Evolutionary conservation across 1,140 invertebrate species (phyloP), one percentile per base, ranked within the genome.

Genomic region (Apis cerana): DNA sequence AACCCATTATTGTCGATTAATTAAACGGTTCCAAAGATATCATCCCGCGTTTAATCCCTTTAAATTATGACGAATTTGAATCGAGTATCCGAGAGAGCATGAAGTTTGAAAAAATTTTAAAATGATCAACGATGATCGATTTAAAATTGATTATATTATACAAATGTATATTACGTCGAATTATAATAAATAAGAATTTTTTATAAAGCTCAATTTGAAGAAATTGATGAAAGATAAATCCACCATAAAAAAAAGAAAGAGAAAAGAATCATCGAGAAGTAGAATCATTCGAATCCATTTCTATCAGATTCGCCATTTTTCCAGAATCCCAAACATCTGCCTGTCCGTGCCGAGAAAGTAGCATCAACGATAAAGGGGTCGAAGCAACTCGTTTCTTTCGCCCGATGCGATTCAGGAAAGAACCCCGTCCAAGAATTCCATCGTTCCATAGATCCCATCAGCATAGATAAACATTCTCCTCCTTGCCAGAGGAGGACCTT

Each of bases 401-500:
- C 43, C 21, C 27, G 33, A 17, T 23, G 19, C 71, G 64, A 81
- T 68, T 43, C 72, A 76, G 23, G 65, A 64, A 69, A 81, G 77
- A 33, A 0, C 33, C 69, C 19, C 56, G 23, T 17, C 43, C 3
- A 43, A 27, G 80, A 79, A 83, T 78, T 80, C 82, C 82, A 86
- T 80, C 79, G 83, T 85, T 43, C 78, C 83, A 80, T 76, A 85
- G 87, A 88, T 88, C 75, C 86, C 86, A 88, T 88, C 87, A 83
- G 86, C 75, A 83, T 88, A 88, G 87, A 88, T 88, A 88, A 88
- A 88, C 86, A 85, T 81, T 88, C 87, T 88, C 86, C 85, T 88
- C 87, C 83, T 83, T 61, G 72, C 70, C 59, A 80, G 33, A 7
- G 33, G 33, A 43, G 74, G 75, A 85, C 83, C 79, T 84, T 85